Percentiles rank a stretch among this genome's conserved stretches.
phyloP scores from a whole-genome alignment of 2,113 vertebrate genomes.

The Alectura lathami region DNA sequence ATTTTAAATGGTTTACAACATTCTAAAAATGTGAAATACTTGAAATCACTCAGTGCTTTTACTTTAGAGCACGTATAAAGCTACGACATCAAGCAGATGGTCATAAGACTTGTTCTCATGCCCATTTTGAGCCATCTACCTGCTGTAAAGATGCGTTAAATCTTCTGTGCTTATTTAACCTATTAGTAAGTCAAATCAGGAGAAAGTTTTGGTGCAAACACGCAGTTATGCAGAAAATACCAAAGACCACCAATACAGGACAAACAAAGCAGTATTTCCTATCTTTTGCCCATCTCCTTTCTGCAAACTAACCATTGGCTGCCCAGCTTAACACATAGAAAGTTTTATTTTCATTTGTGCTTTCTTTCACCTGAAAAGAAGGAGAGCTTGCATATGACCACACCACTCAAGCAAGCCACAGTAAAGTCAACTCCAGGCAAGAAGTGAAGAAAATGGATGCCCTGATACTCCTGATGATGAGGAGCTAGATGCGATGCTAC shows the following conservation, averaged over 20 bases:
- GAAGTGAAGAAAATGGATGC: background rate
- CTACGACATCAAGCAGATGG: background rate
- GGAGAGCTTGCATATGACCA: background rate
- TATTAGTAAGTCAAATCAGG: background rate
- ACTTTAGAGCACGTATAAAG: background rate
- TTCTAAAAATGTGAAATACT: background rate
- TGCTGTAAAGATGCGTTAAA: background rate
- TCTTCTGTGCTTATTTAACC: background rate
- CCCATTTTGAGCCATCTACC: background rate
- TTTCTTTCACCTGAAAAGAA: background rate
- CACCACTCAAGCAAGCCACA: background rate
- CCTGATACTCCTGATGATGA: background rate
- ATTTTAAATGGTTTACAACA: background rate
- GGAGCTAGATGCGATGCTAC: background rate
- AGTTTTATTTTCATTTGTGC: background rate
- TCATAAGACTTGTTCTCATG: background rate
- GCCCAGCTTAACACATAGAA: background rate
- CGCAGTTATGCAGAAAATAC: background rate
- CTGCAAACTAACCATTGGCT: background rate
- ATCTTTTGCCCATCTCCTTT: background rate
- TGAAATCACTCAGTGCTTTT: background rate
- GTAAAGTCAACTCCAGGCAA: background rate
- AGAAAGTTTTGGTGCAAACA: background rate
- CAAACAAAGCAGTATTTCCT: background rate
- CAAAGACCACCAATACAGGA: background rate